Base-by-base conservation (phyloP, 1,140 invertebrate species). In the Philaenus spumarius region DNA sequence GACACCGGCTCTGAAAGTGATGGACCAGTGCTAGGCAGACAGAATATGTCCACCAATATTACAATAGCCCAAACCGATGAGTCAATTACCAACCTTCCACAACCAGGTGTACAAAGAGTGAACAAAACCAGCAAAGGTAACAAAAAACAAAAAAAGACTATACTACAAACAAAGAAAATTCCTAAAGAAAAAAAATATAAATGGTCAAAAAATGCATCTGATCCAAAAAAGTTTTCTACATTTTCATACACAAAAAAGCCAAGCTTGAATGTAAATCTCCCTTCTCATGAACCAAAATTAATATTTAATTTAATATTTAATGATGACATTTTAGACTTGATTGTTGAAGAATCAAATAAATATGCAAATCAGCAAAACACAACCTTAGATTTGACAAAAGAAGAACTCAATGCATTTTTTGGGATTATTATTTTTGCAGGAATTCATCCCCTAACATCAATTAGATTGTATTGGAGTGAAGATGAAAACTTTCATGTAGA, bases 351-450 rank as follows among this genome's bases (percentile, higher is more conserved):
- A 46, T 59, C 58, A 17, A 61, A 60, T 35, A 30, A 56, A 45
- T 62, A 60, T 60, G 58, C 53, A 39, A 26, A 23, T 39, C 55
- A 62, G 30, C 17, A 55, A 24, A 51, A 56, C 20, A 46, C 34
- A 17, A 9, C 39, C 23, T 42, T 62, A 55, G 50, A 57, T 34
- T 52, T 62, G 55, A 57, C 22, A 26, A 15, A 43, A 7, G 22
- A 14, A 42, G 61, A 62, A 39, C 55, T 62, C 22, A 9, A 51
- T 20, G 54, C 61, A 1, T 35, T 62, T 3, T 47, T 60, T 51
- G 61, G 61, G 23, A 60, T 62, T 9, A 24, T 62, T 17, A 56
- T 62, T 46, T 61, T 62, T 26, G 61, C 61, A 59, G 59, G 52
- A 30, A 61, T 62, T 24, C 46, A 61, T 50, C 2, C 9, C 15